phyloP scores from a whole-genome alignment of 2,113 vertebrate species.

The Bucco capensis region DNA sequence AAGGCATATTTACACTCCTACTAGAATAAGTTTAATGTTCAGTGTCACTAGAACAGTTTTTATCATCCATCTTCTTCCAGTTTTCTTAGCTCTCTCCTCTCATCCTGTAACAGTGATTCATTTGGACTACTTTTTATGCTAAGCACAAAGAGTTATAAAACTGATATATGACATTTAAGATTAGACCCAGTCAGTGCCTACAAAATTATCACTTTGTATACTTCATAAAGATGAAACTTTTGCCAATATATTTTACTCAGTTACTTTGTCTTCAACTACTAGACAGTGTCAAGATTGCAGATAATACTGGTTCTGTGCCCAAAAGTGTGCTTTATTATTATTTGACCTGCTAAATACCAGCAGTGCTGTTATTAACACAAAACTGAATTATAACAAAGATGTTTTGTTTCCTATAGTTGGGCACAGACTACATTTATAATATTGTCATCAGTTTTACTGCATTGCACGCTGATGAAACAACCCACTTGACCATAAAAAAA shows the following conservation, averaged over 20 bases:
- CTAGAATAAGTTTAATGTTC: not conserved
- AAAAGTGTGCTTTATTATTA: not conserved
- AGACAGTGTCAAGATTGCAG: not conserved
- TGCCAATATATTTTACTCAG: not conserved
- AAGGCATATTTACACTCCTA: not conserved
- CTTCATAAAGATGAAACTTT: slow-evolving; percentile 34
- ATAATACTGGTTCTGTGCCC: not conserved
- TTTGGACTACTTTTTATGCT: not conserved
- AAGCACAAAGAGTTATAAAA: not conserved
- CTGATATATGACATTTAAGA: not conserved
- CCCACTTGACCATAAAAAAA: not conserved
- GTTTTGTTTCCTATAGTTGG: not conserved
- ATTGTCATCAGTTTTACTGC: not conserved
- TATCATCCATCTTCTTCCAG: not conserved
- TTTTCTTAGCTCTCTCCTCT: not conserved
- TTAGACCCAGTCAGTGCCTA: not conserved
- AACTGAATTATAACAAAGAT: not conserved
- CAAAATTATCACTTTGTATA: not conserved
- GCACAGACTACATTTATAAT: not conserved
- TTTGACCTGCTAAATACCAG: not conserved
- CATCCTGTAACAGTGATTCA: not conserved
- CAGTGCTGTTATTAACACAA: not conserved
- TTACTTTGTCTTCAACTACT: not conserved
- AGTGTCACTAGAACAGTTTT: not conserved
- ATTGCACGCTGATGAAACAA: not conserved